These are phyloP conservation scores for Amia ocellicauda DNA, from an alignment of 2,113 vertebrate genomes.

Conservation along the genomic window DNA sequence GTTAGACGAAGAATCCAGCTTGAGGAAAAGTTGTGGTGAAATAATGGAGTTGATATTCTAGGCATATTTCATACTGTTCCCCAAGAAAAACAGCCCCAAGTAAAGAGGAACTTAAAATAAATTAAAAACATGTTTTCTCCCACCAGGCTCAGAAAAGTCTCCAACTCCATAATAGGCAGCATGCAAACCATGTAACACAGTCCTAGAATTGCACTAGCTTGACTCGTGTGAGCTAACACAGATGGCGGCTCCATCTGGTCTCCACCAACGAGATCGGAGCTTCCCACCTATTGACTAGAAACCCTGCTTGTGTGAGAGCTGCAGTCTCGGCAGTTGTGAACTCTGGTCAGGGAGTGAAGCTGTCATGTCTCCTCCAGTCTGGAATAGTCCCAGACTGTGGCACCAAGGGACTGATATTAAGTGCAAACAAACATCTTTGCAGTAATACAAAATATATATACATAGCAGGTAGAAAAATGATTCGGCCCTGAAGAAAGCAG, in stretches of 20 bases:
- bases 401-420: constrained; percentile 15
- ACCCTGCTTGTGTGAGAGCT: too few relatives aligned
- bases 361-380: constrained; percentile 46
- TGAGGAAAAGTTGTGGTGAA: too few relatives aligned
- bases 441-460: too few relatives aligned
- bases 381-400: constrained; percentile 31
- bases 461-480: too few relatives aligned
- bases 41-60: too few relatives aligned
- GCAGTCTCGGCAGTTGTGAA: too few relatives aligned
- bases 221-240: constrained; percentile 27
- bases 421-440: not conserved
- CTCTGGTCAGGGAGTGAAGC: constrained; percentile 38
- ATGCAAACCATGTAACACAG: constrained; percentile 3
- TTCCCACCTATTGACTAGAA: constrained; percentile 25
- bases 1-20: too few relatives aligned
- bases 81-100: too few relatives aligned
- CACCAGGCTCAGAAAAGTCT: not conserved
- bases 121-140: constrained; percentile 12
- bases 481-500: too few relatives aligned
- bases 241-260: constrained; percentile 38
- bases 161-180: constrained; percentile 17
- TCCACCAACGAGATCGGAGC: constrained; percentile 18
- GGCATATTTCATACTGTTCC: too few relatives aligned
- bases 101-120: not conserved
- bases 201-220: constrained; percentile 3